These are phyloP conservation scores for Tubulanus polymorphus DNA, from an alignment of 2,888 invertebrate species.

Conservation along the genomic window DNA sequence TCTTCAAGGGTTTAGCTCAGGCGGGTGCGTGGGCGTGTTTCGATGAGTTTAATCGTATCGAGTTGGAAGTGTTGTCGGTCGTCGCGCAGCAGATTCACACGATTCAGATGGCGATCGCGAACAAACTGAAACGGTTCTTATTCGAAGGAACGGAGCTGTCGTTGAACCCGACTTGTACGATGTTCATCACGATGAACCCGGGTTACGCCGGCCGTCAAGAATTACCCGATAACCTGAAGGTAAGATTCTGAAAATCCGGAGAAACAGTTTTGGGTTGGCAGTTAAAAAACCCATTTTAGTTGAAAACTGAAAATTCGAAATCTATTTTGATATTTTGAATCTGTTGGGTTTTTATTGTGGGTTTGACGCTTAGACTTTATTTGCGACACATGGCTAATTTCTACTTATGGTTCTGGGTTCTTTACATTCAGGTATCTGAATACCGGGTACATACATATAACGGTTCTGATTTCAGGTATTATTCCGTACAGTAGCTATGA, in stretches of 20 bases:
- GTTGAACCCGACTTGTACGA: conserved; percentile 52
- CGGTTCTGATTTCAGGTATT: conserved; percentile 58
- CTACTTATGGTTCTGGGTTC: too few relatives aligned
- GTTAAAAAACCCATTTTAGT: too few relatives aligned
- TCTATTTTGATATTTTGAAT: too few relatives aligned
- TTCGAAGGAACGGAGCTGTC: conserved; percentile 57
- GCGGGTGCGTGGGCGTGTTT: conserved; percentile 93
- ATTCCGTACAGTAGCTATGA: conserved; percentile 55
- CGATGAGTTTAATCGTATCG: conserved; percentile 92
- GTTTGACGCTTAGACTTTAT: too few relatives aligned
- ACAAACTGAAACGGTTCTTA: conserved; percentile 73
- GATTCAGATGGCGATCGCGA: conserved; percentile 81
- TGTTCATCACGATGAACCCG: conserved; percentile 56
- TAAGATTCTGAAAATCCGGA: conserved; percentile 10
- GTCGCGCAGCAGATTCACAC: conserved; percentile 90
- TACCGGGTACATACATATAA: too few relatives aligned
- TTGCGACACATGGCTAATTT: too few relatives aligned
- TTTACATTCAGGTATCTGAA: too few relatives aligned
- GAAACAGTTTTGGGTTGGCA: background rate
- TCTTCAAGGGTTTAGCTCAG: conserved; percentile 80
- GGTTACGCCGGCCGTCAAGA: conserved; percentile 55
- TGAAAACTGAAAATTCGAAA: too few relatives aligned
- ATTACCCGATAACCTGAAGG: conserved; percentile 54
- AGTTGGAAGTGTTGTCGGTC: conserved; percentile 85
- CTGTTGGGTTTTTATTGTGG: too few relatives aligned